Evolutionary conservation across 2,888 invertebrate species (phyloP).

Genomic region (Abscondita cerata): DNA sequence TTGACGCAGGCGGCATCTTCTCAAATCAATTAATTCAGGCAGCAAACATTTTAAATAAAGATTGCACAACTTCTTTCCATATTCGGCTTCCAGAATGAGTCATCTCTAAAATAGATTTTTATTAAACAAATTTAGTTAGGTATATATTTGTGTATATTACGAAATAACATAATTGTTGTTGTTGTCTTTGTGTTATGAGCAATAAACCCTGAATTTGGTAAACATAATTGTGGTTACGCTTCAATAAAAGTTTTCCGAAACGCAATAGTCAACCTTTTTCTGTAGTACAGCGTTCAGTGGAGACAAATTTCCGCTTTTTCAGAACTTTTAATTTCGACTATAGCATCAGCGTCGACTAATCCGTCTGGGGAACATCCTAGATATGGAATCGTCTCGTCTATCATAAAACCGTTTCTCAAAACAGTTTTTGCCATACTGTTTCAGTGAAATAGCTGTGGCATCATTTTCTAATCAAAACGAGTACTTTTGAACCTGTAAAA

Average conservation of each 20-base stretch:
- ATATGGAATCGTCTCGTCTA: not conserved
- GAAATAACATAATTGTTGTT: not conserved
- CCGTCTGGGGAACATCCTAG: not conserved
- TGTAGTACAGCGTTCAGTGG: too few relatives aligned
- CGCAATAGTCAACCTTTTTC: constrained; percentile 2
- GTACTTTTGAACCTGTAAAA: too few relatives aligned
- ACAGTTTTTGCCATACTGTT: too few relatives aligned
- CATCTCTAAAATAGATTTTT: not conserved
- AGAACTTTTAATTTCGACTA: too few relatives aligned
- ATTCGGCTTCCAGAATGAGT: not conserved
- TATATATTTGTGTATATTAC: not conserved
- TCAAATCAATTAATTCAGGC: not conserved
- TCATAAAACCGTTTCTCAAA: not conserved
- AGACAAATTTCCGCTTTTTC: too few relatives aligned
- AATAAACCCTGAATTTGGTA: too few relatives aligned
- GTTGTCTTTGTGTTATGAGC: not conserved
- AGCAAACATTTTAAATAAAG: not conserved
- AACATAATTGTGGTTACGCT: too few relatives aligned
- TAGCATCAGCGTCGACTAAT: not conserved
- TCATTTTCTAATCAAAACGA: too few relatives aligned
- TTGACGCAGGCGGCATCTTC: not conserved
- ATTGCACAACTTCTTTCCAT: not conserved
- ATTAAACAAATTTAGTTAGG: not conserved
- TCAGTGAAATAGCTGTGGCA: too few relatives aligned
- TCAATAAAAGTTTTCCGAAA: not conserved